Percentiles rank a stretch among this genome's conserved stretches.
These are phyloP conservation scores for Apotomis turbidana DNA, from an alignment of 2,888 invertebrate species.

Conservation along the genomic window DNA sequence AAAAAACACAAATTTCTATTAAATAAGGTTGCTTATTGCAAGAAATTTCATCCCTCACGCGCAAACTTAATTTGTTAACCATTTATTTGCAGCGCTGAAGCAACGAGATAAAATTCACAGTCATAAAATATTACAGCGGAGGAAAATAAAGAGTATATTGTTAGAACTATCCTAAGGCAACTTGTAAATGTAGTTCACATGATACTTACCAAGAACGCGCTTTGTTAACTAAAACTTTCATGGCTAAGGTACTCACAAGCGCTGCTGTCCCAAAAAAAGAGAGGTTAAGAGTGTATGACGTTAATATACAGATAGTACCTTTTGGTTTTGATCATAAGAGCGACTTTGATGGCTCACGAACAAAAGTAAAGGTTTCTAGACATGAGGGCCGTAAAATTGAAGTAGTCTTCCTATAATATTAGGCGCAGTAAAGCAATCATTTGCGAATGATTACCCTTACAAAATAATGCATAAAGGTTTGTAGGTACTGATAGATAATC, in stretches of 20 bases:
- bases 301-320: neutral
- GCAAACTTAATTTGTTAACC: constrained; percentile 65
- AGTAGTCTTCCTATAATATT: constrained; percentile 23
- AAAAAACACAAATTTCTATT: constrained; percentile 42
- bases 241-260: constrained; percentile 13
- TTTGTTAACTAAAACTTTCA: constrained; percentile 47
- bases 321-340: neutral
- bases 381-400: constrained; percentile 27
- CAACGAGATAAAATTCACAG: constrained; percentile 71
- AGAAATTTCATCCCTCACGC: constrained; percentile 51
- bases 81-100: constrained; percentile 68
- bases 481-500: neutral
- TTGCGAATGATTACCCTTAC: neutral
- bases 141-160: constrained; percentile 65
- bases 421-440: constrained; percentile 12
- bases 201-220: constrained; percentile 56
- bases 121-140: constrained; percentile 66
- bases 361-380: constrained; percentile 32
- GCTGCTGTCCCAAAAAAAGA: neutral
- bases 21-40: constrained; percentile 60
- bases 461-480: neutral
- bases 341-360: constrained; percentile 33
- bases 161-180: constrained; percentile 62
- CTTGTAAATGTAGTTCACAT: constrained; percentile 53
- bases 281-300: neutral